Conservation (phyloP, 2,888 invertebrate genomes). For the Apeira syringaria region DNA sequence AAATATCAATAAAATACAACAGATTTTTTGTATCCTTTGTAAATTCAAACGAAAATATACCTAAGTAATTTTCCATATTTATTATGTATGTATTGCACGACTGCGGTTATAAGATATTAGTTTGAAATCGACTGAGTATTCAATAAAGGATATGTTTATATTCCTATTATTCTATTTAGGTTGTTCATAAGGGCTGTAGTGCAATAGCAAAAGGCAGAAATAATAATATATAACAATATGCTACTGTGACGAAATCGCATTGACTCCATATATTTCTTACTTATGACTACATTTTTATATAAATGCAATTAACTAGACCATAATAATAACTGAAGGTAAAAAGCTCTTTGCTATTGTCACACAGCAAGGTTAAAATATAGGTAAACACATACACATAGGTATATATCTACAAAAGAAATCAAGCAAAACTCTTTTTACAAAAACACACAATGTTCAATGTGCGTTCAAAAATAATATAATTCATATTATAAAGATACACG, state of each 20-base stretch:
- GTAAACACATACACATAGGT: conserved; percentile 71
- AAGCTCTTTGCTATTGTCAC: conserved; percentile 73
- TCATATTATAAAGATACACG: conserved; percentile 54
- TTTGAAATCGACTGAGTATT: conserved; percentile 79
- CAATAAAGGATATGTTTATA: conserved; percentile 79
- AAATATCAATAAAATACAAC: conserved; percentile 81
- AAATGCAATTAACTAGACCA: conserved; percentile 73
- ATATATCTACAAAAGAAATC: conserved; percentile 73
- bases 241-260: conserved; percentile 58
- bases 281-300: conserved; percentile 70
- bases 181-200: conserved; percentile 64
- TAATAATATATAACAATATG: conserved; percentile 39
- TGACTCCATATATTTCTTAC: conserved; percentile 51
- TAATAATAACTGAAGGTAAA: conserved; percentile 49
- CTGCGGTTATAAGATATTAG: conserved; percentile 72
- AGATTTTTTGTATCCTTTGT: conserved; percentile 74
- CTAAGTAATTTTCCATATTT: conserved; percentile 70
- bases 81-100: conserved; percentile 73
- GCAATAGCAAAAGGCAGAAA: conserved; percentile 68
- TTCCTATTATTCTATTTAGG: conserved; percentile 71
- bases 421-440: conserved; percentile 78
- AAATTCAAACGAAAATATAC: conserved; percentile 79
- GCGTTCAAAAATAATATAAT: conserved; percentile 68
- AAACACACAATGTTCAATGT: conserved; percentile 73
- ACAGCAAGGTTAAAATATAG: conserved; percentile 65